phyloP scores from a whole-genome alignment of 2,888 invertebrate species.

The Thera britannica region DNA sequence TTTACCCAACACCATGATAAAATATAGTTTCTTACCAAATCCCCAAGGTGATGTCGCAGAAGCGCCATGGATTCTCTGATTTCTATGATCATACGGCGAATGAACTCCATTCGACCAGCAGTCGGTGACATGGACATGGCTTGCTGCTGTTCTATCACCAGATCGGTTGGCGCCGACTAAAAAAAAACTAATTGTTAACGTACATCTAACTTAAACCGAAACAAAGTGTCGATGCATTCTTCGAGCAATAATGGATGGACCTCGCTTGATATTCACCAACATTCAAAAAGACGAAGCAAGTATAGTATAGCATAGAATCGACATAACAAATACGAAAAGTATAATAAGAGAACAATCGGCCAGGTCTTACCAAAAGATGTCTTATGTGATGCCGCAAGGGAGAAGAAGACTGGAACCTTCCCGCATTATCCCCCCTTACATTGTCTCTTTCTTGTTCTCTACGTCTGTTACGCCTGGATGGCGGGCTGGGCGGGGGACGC shows the following conservation, averaged over 20 bases:
- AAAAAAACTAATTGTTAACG: conserved; percentile 2
- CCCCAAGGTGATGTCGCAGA: conserved; percentile 44
- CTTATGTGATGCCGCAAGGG: conserved; percentile 51
- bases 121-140: conserved; percentile 57
- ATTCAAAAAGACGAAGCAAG: background rate
- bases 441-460: conserved; percentile 17
- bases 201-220: too few relatives aligned
- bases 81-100: conserved; percentile 59
- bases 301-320: background rate
- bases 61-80: conserved; percentile 53
- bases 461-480: conserved; percentile 17
- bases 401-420: background rate
- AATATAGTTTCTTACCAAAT: conserved; percentile 16
- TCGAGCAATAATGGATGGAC: too few relatives aligned
- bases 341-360: background rate
- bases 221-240: background rate
- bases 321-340: background rate
- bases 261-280: background rate
- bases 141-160: conserved; percentile 50
- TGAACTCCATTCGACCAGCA: conserved; percentile 65
- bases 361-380: conserved; percentile 52
- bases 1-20: background rate
- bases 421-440: background rate
- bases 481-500: conserved; percentile 62
- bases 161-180: conserved; percentile 49